phyloP scores from a whole-genome alignment of 2,797 vertebrate species.

The Galago senegalensis region DNA sequence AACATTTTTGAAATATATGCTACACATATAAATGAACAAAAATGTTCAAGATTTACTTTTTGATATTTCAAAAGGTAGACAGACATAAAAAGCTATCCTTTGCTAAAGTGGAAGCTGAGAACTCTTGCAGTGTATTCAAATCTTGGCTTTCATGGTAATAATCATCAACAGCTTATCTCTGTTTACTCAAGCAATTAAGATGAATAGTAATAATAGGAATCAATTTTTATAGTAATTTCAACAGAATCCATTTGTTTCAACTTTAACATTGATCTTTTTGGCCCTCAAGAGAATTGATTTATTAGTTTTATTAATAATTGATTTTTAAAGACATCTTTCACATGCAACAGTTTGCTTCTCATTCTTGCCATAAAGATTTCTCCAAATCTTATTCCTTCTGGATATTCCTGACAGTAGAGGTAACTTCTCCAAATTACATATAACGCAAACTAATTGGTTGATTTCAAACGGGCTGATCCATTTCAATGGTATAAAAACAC shows the following conservation, averaged over 20 bases:
- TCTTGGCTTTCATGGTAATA: background rate
- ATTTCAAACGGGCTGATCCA: background rate
- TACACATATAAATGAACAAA: background rate
- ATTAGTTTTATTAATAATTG: constrained; percentile 37
- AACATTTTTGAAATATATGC: background rate
- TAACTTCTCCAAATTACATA: background rate
- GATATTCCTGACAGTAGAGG: background rate
- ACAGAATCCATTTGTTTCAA: constrained; percentile 5
- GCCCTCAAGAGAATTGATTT: background rate
- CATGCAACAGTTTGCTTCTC: background rate
- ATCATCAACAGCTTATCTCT: background rate
- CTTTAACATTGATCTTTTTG: background rate
- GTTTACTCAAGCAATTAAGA: background rate
- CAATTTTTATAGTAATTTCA: background rate
- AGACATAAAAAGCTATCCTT: background rate
- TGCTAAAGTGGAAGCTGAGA: background rate
- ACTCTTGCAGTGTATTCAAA: background rate
- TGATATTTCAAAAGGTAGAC: constrained; percentile 20
- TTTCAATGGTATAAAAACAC: background rate
- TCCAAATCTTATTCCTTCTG: background rate
- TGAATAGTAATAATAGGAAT: constrained; percentile 33
- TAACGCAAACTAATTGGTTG: background rate
- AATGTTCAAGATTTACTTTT: background rate
- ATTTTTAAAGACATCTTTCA: background rate
- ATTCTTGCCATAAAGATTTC: background rate